Evolutionary conservation across 2,113 vertebrate species (phyloP).

Genomic region (Gymnobelideus leadbeateri): DNA sequence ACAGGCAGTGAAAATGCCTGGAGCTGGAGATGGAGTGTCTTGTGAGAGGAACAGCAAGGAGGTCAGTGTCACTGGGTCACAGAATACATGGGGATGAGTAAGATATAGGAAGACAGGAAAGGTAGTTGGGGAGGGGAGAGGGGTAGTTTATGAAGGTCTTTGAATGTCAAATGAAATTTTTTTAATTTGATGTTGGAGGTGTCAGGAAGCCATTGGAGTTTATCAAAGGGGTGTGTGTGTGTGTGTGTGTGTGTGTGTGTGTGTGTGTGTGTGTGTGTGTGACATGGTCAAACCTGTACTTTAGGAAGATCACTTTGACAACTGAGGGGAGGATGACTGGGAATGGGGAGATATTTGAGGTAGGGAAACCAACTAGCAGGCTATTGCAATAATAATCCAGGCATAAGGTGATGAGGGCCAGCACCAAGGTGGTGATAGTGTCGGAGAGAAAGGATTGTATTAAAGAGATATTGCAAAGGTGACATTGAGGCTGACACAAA

Average conservation of each 20-base stretch:
- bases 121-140: not conserved
- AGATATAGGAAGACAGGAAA: not conserved
- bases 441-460: not conserved
- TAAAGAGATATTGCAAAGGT: not conserved
- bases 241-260: too few species aligned
- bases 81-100: not conserved
- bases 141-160: not conserved
- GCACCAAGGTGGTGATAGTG: not conserved
- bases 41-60: not conserved
- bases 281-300: not conserved
- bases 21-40: not conserved
- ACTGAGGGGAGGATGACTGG: not conserved
- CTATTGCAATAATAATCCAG: not conserved
- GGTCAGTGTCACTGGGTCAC: not conserved
- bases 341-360: not conserved
- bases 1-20: not conserved
- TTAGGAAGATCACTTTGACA: not conserved
- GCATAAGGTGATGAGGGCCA: not conserved
- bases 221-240: not conserved
- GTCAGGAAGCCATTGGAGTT: not conserved
- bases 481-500: not conserved
- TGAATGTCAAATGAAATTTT: not conserved
- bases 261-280: too few species aligned
- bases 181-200: not conserved
- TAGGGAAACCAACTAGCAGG: not conserved